These are phyloP conservation scores for Lithophane socia DNA, from an alignment of 2,888 invertebrate genomes.

Conservation along the genomic window DNA sequence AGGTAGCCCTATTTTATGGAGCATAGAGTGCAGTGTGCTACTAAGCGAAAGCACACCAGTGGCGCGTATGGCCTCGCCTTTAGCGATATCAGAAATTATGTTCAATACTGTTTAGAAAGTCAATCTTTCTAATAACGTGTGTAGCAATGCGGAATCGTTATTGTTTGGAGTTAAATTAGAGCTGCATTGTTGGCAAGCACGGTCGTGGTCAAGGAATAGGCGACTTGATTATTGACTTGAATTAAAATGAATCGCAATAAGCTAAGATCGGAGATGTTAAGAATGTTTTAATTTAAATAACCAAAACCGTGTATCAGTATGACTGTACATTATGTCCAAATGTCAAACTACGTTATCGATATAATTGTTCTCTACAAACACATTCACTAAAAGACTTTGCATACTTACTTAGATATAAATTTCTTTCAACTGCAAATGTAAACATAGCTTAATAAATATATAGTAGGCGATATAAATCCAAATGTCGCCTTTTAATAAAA, in stretches of 20 bases:
- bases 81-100: conserved; percentile 64
- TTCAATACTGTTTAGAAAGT: conserved; percentile 53
- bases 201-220: conserved; percentile 39
- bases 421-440: conserved; percentile 59
- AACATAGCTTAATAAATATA: conserved; percentile 56
- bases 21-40: conserved; percentile 77
- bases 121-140: conserved; percentile 42
- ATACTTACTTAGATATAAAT: conserved; percentile 62
- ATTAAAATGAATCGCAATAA: conserved; percentile 35
- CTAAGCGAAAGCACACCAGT: conserved; percentile 60
- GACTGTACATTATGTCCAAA: conserved; percentile 49
- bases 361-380: conserved; percentile 50
- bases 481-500: conserved; percentile 59
- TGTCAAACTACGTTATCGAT: conserved; percentile 35
- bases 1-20: conserved; percentile 84
- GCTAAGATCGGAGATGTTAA: conserved; percentile 30
- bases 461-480: conserved; percentile 58
- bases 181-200: conserved; percentile 51
- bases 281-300: conserved; percentile 34
- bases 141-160: conserved; percentile 38
- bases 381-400: conserved; percentile 67
- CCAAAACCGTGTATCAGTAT: conserved; percentile 39
- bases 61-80: conserved; percentile 68
- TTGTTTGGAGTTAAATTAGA: conserved; percentile 38
- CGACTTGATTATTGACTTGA: conserved; percentile 35